These are phyloP conservation scores for Columba guinea DNA, from an alignment of 2,797 vertebrate species.

Conservation along the genomic window DNA sequence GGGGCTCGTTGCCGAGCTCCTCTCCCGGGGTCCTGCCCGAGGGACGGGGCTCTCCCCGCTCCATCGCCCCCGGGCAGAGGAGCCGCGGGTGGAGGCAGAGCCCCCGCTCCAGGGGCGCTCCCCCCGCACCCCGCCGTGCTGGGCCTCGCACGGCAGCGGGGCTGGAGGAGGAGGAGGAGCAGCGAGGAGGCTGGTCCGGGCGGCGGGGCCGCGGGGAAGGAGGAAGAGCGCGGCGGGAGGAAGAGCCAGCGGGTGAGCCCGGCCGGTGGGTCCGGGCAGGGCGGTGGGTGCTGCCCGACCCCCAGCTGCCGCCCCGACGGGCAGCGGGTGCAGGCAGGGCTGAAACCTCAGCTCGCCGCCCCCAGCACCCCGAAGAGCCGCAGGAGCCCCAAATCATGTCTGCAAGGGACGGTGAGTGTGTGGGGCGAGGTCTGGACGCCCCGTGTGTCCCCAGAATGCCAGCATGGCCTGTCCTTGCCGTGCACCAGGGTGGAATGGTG, in stretches of 20 bases:
- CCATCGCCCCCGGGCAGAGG: neutral
- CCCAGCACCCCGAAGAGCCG: neutral
- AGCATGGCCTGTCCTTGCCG: accelerated
- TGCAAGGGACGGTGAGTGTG: conserved; percentile 16
- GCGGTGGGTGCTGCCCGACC: neutral
- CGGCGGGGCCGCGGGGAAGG: neutral
- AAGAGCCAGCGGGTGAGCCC: accelerated
- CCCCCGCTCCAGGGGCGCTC: neutral
- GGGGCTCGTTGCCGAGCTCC: accelerated
- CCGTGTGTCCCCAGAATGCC: accelerated
- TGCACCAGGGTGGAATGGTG: neutral
- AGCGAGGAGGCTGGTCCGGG: conserved; percentile 31
- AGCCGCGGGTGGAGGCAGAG: accelerated
- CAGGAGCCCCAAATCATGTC: neutral
- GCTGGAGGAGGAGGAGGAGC: conserved; percentile 24
- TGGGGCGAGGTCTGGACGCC: accelerated
- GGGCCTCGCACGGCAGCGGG: neutral
- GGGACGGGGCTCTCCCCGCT: neutral
- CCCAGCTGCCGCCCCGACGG: neutral
- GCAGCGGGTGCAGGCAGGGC: too few species aligned
- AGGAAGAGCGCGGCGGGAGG: conserved; percentile 1
- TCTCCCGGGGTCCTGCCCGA: accelerated
- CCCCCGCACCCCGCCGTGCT: neutral
- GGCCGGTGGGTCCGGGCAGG: neutral
- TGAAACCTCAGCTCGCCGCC: neutral